Conservation (phyloP, 2,113 vertebrate species). For the Gulo gulo region DNA sequence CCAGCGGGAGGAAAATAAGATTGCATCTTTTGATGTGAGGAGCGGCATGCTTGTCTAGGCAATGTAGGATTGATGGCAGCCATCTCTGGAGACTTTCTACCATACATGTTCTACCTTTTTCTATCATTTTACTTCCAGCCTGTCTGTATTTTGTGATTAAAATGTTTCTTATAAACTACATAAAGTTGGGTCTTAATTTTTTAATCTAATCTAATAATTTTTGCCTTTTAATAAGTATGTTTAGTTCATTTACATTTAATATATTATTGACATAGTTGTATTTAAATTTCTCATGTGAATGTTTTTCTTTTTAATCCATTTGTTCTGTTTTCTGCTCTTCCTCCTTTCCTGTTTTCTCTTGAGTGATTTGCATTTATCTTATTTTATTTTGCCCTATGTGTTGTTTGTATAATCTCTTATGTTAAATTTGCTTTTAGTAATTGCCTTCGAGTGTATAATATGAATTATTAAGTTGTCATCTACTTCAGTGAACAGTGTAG, state of each 20-base stretch:
- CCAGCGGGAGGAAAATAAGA: neutral
- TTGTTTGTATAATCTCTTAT: neutral
- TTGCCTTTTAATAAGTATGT: neutral
- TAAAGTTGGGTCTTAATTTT: neutral
- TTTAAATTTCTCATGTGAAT: neutral
- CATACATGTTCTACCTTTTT: rapidly evolving
- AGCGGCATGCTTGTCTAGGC: neutral
- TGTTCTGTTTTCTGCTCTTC: neutral
- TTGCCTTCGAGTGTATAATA: neutral
- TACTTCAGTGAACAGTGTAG: neutral
- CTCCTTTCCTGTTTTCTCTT: neutral
- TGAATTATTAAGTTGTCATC: constrained; percentile 4
- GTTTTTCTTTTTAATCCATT: neutral
- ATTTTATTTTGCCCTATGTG: neutral
- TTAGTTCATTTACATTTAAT: constrained; percentile 37
- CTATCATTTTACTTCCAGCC: neutral
- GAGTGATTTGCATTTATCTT: neutral
- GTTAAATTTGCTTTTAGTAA: constrained; percentile 11
- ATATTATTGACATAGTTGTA: neutral
- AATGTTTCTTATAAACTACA: neutral
- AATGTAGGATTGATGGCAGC: neutral
- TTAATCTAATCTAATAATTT: neutral
- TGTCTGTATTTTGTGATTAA: neutral
- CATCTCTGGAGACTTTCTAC: neutral
- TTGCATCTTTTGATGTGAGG: neutral